A percentile compares a stretch with the other conserved stretches of the same genome.
Conservation (phyloP, 92 coral and sea anemone species). For the Heteractis magnifica region DNA sequence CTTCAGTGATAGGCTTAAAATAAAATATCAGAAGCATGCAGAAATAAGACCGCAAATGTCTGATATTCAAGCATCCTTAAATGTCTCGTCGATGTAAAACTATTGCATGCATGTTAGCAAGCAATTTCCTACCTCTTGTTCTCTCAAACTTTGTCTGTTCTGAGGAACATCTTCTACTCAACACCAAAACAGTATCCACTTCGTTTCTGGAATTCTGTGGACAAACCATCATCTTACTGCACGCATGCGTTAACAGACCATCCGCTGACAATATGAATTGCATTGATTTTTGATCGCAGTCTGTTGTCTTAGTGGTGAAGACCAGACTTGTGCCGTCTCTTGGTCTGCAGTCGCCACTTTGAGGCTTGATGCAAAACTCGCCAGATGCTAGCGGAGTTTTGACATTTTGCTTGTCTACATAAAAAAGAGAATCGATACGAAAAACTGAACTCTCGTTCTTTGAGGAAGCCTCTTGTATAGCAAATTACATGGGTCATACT, state of each 20-base stretch:
- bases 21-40: too few relatives aligned
- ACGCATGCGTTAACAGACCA: conserved; percentile 33
- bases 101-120: too few relatives aligned
- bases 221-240: conserved; percentile 37
- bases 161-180: conserved; percentile 19
- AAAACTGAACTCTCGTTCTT: too few relatives aligned
- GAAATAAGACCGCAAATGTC: too few relatives aligned
- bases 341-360: conserved; percentile 26
- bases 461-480: too few relatives aligned
- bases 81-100: too few relatives aligned
- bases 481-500: too few relatives aligned
- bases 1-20: too few relatives aligned
- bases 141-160: conserved; percentile 38
- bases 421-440: background rate
- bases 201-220: conserved; percentile 25
- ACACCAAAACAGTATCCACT: conserved; percentile 11
- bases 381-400: conserved; percentile 20
- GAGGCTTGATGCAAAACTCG: conserved; percentile 33
- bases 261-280: conserved; percentile 35
- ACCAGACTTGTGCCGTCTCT: conserved; percentile 25
- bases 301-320: conserved; percentile 11
- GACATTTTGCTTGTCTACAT: background rate
- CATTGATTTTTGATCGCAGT: conserved; percentile 21
- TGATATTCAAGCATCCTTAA: too few relatives aligned
- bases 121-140: conserved; percentile 22